A percentile compares a stretch with the other conserved stretches of the same genome.
Evolutionary conservation across 2,797 vertebrate genomes (phyloP).

Genomic region (Microctenopoma steveboyesi): DNA sequence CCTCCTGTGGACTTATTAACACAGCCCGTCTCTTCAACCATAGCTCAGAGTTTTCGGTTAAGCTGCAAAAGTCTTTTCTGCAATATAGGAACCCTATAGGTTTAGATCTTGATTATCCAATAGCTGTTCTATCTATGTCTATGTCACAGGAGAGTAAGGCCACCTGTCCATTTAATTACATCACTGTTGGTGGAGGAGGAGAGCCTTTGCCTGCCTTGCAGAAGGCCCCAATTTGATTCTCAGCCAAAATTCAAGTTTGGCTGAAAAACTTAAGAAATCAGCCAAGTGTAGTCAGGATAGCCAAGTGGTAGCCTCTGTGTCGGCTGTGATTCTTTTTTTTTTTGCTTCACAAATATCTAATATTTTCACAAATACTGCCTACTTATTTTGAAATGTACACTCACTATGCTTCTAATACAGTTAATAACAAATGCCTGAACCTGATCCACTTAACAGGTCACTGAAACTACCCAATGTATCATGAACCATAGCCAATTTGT

Average conservation of each 20-base stretch:
- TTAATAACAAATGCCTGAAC: neutral
- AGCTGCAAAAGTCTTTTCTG: neutral
- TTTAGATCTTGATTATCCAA: slow-evolving; percentile 15
- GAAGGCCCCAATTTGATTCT: slow-evolving; percentile 34
- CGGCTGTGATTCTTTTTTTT: slow-evolving; percentile 39
- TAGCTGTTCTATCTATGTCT: slow-evolving; percentile 2
- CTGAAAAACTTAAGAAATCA: slow-evolving; percentile 29
- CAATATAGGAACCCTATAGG: neutral
- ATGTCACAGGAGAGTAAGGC: slow-evolving; percentile 30
- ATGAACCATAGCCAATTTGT: too few relatives aligned
- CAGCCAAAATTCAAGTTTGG: slow-evolving; percentile 48
- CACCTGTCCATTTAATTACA: slow-evolving; percentile 39
- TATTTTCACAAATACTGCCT: neutral
- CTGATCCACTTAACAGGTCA: neutral
- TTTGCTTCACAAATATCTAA: slow-evolving; percentile 30
- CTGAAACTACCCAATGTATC: neutral
- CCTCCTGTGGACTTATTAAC: slow-evolving; percentile 37
- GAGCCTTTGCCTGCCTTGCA: slow-evolving; percentile 23
- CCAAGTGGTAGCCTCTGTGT: slow-evolving; percentile 29
- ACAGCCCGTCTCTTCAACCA: slow-evolving; percentile 20
- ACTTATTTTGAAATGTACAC: slow-evolving; percentile 25
- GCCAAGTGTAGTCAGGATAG: slow-evolving; percentile 48
- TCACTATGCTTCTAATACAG: neutral
- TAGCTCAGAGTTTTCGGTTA: neutral
- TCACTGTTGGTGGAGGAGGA: slow-evolving; percentile 6